phyloP scores from a whole-genome alignment of 2,888 invertebrate genomes.

The Apamea sordens region DNA sequence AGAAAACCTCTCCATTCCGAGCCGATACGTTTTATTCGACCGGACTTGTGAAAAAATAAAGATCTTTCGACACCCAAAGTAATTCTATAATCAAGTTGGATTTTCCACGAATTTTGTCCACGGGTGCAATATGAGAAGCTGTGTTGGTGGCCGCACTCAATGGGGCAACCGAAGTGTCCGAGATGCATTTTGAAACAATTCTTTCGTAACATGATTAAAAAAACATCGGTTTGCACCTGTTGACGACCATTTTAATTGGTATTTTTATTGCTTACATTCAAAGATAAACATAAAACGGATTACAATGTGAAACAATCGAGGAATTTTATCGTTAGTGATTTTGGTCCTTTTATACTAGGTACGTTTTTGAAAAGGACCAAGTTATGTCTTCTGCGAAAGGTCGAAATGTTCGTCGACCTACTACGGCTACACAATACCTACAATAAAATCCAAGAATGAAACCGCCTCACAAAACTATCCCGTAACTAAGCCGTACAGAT shows the following conservation, averaged over 20 bases:
- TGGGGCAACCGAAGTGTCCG: slow-evolving; percentile 64
- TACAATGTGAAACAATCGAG: neutral
- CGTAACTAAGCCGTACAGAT: slow-evolving; percentile 19
- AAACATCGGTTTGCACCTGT: slow-evolving; percentile 38
- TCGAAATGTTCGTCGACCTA: neutral
- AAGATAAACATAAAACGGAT: slow-evolving; percentile 3
- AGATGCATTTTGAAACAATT: slow-evolving; percentile 65
- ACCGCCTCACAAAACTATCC: slow-evolving; percentile 5
- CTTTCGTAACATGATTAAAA: slow-evolving; percentile 53
- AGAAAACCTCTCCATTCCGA: slow-evolving; percentile 59
- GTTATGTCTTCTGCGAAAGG: neutral
- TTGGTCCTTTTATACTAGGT: neutral
- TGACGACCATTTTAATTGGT: slow-evolving; percentile 24
- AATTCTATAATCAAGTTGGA: slow-evolving; percentile 81
- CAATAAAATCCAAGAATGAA: neutral
- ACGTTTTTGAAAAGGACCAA: neutral
- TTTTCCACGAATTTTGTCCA: slow-evolving; percentile 82
- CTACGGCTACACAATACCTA: neutral
- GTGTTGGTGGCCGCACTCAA: slow-evolving; percentile 82
- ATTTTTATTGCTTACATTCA: neutral
- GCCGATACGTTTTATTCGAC: slow-evolving; percentile 56
- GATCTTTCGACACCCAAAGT: slow-evolving; percentile 79
- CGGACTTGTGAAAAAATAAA: slow-evolving; percentile 70
- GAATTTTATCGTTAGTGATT: neutral
- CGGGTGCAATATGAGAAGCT: slow-evolving; percentile 82